Percentiles rank a stretch among this genome's conserved stretches.
These are phyloP conservation scores for Lonchura striata DNA, from an alignment of 2,113 vertebrate species.

Conservation along the genomic window DNA sequence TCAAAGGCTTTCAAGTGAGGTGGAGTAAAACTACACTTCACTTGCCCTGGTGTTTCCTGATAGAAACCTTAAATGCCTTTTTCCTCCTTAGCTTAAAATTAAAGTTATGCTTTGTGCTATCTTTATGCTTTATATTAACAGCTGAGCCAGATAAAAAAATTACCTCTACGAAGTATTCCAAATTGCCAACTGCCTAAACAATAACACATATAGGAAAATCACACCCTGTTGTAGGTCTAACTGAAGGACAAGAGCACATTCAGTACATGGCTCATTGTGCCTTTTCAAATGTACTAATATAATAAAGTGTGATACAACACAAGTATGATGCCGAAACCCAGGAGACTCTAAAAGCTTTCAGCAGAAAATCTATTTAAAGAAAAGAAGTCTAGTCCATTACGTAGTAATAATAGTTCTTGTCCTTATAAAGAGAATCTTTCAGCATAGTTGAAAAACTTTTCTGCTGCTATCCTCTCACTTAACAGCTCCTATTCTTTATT, in stretches of 20 bases:
- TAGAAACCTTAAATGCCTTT: not conserved
- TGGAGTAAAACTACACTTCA: not conserved
- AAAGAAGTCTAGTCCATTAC: not conserved
- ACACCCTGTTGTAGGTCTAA: not conserved
- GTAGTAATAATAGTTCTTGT: not conserved
- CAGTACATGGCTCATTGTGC: not conserved
- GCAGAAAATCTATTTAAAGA: not conserved
- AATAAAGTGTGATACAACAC: not conserved
- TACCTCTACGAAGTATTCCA: not conserved
- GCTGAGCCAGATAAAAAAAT: slow-evolving; percentile 2
- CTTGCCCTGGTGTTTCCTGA: not conserved
- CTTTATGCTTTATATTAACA: not conserved
- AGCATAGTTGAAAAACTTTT: not conserved
- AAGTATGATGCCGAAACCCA: not conserved
- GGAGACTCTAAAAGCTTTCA: not conserved
- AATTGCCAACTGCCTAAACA: not conserved
- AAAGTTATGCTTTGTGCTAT: not conserved
- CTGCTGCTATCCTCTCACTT: not conserved
- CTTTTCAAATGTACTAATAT: not conserved
- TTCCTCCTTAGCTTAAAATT: not conserved
- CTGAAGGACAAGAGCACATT: not conserved
- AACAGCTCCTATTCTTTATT: not conserved
- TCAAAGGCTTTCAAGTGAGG: not conserved
- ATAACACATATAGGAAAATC: not conserved
- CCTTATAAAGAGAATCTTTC: not conserved